Base-by-base conservation (phyloP, 2,113 vertebrate species). In the Motacilla tschutschensis region DNA sequence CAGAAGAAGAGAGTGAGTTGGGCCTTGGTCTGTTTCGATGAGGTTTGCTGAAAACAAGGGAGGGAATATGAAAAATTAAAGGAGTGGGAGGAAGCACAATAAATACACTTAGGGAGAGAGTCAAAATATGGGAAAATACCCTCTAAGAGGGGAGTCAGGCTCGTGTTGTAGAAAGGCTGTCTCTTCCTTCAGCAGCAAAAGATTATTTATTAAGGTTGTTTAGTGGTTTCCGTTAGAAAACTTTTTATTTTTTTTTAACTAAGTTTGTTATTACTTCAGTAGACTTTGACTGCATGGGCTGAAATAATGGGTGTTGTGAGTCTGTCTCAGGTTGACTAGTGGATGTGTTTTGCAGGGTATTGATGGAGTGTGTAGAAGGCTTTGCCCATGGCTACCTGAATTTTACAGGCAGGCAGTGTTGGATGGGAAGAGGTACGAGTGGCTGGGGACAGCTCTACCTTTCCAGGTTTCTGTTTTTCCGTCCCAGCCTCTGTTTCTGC, bases 321-420 rank as follows among this genome's bases (percentile, higher is more conserved):
- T 33, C 63, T 82, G 47, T 48, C 29, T 80, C 9, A 40, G 40
- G 31, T 14, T 62, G 31, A 43, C 12, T 47, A 1, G 2, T 28
- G 1, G 12, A 3, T 21, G 6, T 53, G 12, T 58, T 47, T 69
- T 71, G 31, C 75, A 72, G 38, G 20, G 13, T 2, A 2, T 21
- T 10, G 5, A 6, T 47, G 26, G 13, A 47, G 8, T 0, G 0
- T 35, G 19, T 11, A 35, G 43, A 47, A 59, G 8, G 14, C 47
- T 87, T 90, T 85, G 9, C 38, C 35, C 17, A 29, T 0, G 1
- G 8, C 9, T 53, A 10, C 13, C 50, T 74, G 48, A 21, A 28
- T 73, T 22, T 20, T 73, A 5, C 17, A 76, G 55, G 8, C 44
- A 53, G 24, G 10, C 12, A 77, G 20, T 1, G 1, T n/a, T 5